phyloP scores from a whole-genome alignment of 2,888 invertebrate species.

The Zygaena filipendulae region DNA sequence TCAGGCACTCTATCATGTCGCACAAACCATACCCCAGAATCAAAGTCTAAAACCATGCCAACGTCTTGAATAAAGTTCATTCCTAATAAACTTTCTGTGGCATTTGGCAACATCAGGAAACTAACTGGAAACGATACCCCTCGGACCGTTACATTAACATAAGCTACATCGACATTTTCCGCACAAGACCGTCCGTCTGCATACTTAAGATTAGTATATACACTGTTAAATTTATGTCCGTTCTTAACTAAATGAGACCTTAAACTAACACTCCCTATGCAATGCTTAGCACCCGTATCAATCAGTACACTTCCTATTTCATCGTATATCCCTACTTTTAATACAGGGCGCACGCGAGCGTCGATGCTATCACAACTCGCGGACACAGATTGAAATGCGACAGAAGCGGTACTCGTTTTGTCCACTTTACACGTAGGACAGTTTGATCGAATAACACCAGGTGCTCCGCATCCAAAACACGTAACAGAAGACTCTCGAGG shows the following conservation, averaged over 20 bases:
- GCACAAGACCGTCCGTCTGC: constrained; percentile 5
- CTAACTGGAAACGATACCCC: too few species aligned
- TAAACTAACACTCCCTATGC: constrained; percentile 9
- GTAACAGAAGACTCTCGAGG: too few species aligned
- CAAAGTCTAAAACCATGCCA: too few species aligned
- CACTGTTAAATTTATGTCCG: constrained; percentile 1
- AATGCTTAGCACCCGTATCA: constrained; percentile 9
- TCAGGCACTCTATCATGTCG: not conserved
- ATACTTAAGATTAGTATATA: constrained; percentile 1
- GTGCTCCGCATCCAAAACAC: constrained; percentile 2
- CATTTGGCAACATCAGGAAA: too few species aligned
- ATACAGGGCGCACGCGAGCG: too few species aligned
- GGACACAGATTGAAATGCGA: too few species aligned
- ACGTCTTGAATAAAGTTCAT: too few species aligned
- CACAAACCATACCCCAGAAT: too few species aligned
- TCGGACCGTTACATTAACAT: too few species aligned
- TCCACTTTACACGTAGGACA: constrained; percentile 1
- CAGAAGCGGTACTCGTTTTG: not conserved
- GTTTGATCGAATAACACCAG: too few species aligned
- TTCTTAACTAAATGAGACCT: constrained; percentile 4
- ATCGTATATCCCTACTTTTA: too few species aligned
- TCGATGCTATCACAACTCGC: constrained; percentile 2
- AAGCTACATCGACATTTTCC: not conserved
- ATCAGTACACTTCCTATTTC: constrained; percentile 4
- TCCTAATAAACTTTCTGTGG: too few species aligned